phyloP scores from a whole-genome alignment of 2,888 invertebrate genomes.

The Nowickia ferox region DNA sequence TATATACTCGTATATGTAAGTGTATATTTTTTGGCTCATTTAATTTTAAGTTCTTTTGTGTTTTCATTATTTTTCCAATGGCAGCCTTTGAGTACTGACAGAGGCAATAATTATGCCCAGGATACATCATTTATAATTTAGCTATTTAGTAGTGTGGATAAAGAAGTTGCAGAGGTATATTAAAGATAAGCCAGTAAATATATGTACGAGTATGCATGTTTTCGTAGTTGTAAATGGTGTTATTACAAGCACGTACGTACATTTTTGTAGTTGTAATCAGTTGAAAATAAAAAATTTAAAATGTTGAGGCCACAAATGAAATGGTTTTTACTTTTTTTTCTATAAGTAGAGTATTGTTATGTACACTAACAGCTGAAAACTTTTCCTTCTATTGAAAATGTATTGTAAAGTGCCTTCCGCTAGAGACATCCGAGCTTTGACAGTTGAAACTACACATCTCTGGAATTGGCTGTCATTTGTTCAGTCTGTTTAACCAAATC shows the following conservation, averaged over 20 bases:
- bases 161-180: constrained; percentile 45
- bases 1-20: background rate
- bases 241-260: no score
- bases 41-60: constrained; percentile 45
- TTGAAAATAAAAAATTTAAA: background rate
- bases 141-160: background rate
- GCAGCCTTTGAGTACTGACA: constrained; percentile 35
- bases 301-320: background rate
- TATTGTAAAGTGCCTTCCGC: no score
- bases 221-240: background rate
- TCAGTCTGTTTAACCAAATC: no score
- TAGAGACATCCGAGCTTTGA: no score
- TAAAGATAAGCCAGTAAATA: constrained; percentile 16
- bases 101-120: constrained; percentile 58
- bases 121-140: constrained; percentile 53
- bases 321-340: background rate
- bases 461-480: no score
- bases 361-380: no score
- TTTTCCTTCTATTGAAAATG: no score
- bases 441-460: no score
- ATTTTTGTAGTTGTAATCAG: background rate
- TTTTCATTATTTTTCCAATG: constrained; percentile 40
- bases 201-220: background rate
- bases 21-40: constrained; percentile 12
- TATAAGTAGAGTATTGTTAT: no score